Evolutionary conservation across 1,140 invertebrate genomes (phyloP).

Genomic region (Caenorhabditis brenneri): DNA sequence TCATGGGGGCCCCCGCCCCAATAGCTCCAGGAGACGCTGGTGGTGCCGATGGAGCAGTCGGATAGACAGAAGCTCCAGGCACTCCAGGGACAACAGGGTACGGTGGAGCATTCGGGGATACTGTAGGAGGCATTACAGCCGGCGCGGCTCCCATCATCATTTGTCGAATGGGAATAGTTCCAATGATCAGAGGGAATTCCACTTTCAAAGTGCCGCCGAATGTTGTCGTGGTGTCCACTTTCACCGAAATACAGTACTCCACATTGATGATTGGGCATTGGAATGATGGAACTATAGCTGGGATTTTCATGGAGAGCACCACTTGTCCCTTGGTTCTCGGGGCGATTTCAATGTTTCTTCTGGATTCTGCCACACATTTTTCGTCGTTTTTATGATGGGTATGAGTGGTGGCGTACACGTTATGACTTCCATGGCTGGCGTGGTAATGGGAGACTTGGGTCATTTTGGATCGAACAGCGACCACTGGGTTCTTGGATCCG

Average conservation of each 20-base stretch:
- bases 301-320: not conserved
- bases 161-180: conserved; percentile 7
- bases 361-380: not conserved
- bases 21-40: not conserved
- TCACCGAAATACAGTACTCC: conserved; percentile 4
- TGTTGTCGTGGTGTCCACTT: not conserved
- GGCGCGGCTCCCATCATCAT: no score
- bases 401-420: not conserved
- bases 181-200: conserved; percentile 12
- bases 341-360: not conserved
- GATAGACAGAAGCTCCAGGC: not conserved
- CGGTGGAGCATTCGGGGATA: not conserved
- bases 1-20: not conserved
- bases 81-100: not conserved
- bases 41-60: not conserved
- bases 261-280: not conserved
- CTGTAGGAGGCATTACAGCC: not conserved
- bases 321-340: not conserved
- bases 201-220: not conserved
- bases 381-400: not conserved
- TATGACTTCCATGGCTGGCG: not conserved
- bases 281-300: conserved; percentile 18
- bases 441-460: not conserved
- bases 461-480: not conserved
- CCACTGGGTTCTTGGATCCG: not conserved